These are phyloP conservation scores for Arizona elegans DNA, from an alignment of 2,113 vertebrate genomes.

Conservation along the genomic window DNA sequence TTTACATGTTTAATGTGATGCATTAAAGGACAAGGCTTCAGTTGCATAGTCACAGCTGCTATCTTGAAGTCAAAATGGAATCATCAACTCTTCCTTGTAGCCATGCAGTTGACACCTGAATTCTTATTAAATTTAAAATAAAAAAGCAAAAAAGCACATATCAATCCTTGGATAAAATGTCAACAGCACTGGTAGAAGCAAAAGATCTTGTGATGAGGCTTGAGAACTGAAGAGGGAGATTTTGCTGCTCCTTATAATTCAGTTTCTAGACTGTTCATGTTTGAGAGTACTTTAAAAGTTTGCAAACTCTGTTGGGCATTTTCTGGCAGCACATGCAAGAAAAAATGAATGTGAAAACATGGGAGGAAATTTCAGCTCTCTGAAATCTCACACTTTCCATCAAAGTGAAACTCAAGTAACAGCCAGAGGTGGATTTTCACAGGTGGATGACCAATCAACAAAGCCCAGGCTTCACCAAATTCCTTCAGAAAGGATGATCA, in stretches of 20 bases:
- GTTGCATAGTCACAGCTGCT: not conserved
- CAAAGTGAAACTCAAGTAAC: not conserved
- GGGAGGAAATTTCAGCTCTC: not conserved
- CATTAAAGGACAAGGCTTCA: not conserved
- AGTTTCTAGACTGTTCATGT: not conserved
- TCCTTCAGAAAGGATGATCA: not conserved
- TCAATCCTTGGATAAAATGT: not conserved
- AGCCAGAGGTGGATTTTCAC: not conserved
- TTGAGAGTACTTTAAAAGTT: not conserved
- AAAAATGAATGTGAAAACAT: not conserved
- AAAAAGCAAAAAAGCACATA: not conserved
- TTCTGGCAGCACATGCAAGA: not conserved
- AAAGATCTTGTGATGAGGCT: not conserved
- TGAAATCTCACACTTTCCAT: not conserved
- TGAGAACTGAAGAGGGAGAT: not conserved
- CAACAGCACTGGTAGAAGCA: not conserved
- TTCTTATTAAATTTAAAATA: not conserved
- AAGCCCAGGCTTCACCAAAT: not conserved
- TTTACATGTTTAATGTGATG: not conserved
- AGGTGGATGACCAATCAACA: not conserved
- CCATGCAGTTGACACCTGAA: not conserved
- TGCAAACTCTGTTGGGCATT: not conserved
- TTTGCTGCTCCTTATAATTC: not conserved
- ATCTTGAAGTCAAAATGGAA: not conserved
- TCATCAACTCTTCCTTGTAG: not conserved